Base-by-base conservation (phyloP, 2,113 vertebrate genomes). In the Odontophorus gujanensis region DNA sequence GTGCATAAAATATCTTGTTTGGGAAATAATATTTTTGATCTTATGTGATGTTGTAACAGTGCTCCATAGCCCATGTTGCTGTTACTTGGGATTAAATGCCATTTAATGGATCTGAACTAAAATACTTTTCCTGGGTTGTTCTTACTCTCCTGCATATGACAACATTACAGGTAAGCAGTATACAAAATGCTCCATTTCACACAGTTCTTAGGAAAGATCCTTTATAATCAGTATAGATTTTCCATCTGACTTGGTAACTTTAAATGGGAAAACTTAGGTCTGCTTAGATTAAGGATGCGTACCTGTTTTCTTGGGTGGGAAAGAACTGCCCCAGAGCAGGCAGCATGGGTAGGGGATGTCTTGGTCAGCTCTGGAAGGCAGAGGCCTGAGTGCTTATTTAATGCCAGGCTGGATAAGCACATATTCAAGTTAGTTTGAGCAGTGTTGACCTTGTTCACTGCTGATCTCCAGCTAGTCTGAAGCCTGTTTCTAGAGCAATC, bases 201-300 rank as follows among this genome's bases (percentile, higher is more conserved):
- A 42, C 7, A 40, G 2, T 69, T 82, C 28, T 9, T 67, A n/a
- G 1, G 4, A 47, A 91, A 77, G 75, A 62, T 16, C 79, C 81
- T 21, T 10, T 61, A 2, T 53, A 45, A 74, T 66, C 16, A 71
- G 11, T 73, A 63, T 73, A 67, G 28, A 32, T 50, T 89, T 83
- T 93, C 17, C 22, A 15, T 51, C 45, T 91, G 79, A 22, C 25
- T 94, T 80, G 87, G 50, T 59, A 81, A 50, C 38, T 17, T 48
- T 83, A 26, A 32, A 28, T 74, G 55, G 42, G 48, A 65, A 63
- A 47, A 62, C 12, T 58, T 16, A 7, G 38, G 18, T 58, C 25
- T 65, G 47, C 26, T 89, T 77, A 50, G 8, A 11, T 22, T 47
- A 81, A 83, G 42, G 42, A 58, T 53, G 8, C 36, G 0, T 78